These are phyloP conservation scores for Plemyria rubiginata DNA, from an alignment of 2,888 invertebrate genomes.

Conservation along the genomic window DNA sequence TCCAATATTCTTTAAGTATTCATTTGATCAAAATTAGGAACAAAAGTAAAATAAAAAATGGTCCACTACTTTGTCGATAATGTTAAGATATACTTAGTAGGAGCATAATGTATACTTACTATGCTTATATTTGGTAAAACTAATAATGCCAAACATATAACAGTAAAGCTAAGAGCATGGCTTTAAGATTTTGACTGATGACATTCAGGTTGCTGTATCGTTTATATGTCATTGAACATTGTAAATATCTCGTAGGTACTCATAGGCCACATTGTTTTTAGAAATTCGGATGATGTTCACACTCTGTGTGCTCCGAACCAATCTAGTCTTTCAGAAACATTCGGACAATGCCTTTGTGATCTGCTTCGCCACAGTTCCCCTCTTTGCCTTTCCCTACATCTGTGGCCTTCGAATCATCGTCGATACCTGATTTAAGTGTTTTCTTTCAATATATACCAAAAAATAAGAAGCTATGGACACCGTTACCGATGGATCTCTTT, in stretches of 20 bases:
- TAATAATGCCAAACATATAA: conserved; percentile 72
- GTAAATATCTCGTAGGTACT: conserved; percentile 74
- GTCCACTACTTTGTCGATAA: conserved; percentile 80
- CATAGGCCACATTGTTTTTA: conserved; percentile 40
- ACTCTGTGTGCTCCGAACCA: conserved; percentile 61
- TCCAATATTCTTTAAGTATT: conserved; percentile 50
- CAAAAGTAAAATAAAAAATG: conserved; percentile 67
- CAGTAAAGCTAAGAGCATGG: conserved; percentile 69
- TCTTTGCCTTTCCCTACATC: conserved; percentile 29
- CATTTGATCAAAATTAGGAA: conserved; percentile 74
- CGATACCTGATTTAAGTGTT: conserved; percentile 78
- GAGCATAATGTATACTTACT: conserved; percentile 64
- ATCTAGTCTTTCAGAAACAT: conserved; percentile 74
- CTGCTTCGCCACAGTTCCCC: conserved; percentile 31
- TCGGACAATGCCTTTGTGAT: conserved; percentile 46
- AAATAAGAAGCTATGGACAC: conserved; percentile 79
- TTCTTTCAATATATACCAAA: conserved; percentile 81
- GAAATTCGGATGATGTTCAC: conserved; percentile 38
- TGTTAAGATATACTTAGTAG: conserved; percentile 65
- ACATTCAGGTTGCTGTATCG: conserved; percentile 64
- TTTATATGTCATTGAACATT: conserved; percentile 68
- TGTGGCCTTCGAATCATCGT: conserved; percentile 55
- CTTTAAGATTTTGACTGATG: conserved; percentile 70
- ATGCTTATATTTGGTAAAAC: conserved; percentile 61
- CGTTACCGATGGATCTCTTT: conserved; percentile 84